A percentile compares a stretch with the other conserved stretches of the same genome.
These are phyloP conservation scores for Actenoides lindsayi DNA, from an alignment of 2,113 vertebrate genomes.

Conservation along the genomic window DNA sequence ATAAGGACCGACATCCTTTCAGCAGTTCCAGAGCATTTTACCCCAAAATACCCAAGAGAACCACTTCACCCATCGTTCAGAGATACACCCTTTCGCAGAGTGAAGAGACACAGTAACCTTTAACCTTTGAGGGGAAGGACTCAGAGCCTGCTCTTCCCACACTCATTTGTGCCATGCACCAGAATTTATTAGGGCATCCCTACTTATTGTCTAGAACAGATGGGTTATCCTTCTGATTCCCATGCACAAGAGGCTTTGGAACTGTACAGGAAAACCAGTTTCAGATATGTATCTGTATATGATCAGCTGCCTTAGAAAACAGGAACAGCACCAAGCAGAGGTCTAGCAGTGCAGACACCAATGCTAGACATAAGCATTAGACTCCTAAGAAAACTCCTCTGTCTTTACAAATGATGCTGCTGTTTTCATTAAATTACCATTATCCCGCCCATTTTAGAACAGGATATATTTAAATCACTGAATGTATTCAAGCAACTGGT, in stretches of 20 bases:
- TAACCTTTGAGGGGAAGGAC: not conserved
- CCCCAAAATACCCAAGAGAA: not conserved
- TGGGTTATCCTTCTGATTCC: not conserved
- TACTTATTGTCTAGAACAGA: not conserved
- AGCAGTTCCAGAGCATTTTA: not conserved
- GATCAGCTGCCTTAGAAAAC: not conserved
- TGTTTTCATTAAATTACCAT: constrained; percentile 29
- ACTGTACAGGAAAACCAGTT: not conserved
- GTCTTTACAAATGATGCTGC: not conserved
- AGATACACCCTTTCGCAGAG: not conserved
- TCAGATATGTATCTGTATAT: not conserved
- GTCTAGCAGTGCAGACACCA: not conserved
- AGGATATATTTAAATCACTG: constrained; percentile 53
- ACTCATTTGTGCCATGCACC: not conserved
- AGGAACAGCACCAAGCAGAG: not conserved
- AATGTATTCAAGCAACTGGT: constrained; percentile 36
- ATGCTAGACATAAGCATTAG: not conserved
- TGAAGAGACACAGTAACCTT: accelerated
- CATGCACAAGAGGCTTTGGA: not conserved
- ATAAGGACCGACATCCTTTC: not conserved
- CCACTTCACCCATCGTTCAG: not conserved
- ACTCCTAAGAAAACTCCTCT: not conserved
- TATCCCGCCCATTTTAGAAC: constrained; percentile 32
- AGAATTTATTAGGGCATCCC: not conserved
- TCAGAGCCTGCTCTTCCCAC: not conserved